phyloP scores from a whole-genome alignment of 2,797 vertebrate genomes.

The Trachurus trachurus region DNA sequence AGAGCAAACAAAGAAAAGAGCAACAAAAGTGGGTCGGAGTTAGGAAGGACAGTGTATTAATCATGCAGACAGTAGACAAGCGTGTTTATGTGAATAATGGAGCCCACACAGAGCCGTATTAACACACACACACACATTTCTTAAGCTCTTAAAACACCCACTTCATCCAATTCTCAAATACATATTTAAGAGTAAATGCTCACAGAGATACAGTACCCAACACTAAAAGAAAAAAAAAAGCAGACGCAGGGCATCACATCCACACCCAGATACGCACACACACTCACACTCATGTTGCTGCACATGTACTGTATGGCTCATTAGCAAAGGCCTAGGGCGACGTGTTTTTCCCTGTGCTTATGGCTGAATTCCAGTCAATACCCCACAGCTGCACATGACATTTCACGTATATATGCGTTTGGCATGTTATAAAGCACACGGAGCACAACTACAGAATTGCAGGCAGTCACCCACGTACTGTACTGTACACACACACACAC shows the following conservation, averaged over 20 bases:
- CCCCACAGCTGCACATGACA: slow-evolving; percentile 53
- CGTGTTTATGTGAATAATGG: slow-evolving; percentile 54
- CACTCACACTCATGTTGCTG: slow-evolving; percentile 28
- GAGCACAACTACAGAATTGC: slow-evolving; percentile 5
- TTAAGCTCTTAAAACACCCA: slow-evolving; percentile 25
- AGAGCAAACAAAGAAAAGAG: slow-evolving; percentile 68
- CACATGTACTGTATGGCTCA: slow-evolving; percentile 58
- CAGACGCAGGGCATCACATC: slow-evolving; percentile 7
- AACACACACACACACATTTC: slow-evolving; percentile 21
- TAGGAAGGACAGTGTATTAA: slow-evolving; percentile 58
- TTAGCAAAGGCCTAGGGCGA: slow-evolving; percentile 63
- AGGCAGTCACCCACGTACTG: not conserved
- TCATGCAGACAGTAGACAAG: slow-evolving; percentile 52
- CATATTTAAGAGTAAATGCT: slow-evolving; percentile 7
- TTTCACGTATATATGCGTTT: slow-evolving; percentile 47
- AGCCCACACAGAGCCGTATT: slow-evolving; percentile 31
- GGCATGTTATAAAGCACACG: slow-evolving; percentile 18
- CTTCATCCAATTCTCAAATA: slow-evolving; percentile 24
- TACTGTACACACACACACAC: not conserved
- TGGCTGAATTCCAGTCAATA: slow-evolving; percentile 58
- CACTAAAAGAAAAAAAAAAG: slow-evolving; percentile 5
- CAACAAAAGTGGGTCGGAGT: slow-evolving; percentile 66
- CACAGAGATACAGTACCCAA: slow-evolving; percentile 10
- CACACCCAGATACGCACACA: not conserved
- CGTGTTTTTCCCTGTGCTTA: slow-evolving; percentile 67